Base-by-base conservation (phyloP, 2,888 invertebrate genomes). In the Leucania comma region DNA sequence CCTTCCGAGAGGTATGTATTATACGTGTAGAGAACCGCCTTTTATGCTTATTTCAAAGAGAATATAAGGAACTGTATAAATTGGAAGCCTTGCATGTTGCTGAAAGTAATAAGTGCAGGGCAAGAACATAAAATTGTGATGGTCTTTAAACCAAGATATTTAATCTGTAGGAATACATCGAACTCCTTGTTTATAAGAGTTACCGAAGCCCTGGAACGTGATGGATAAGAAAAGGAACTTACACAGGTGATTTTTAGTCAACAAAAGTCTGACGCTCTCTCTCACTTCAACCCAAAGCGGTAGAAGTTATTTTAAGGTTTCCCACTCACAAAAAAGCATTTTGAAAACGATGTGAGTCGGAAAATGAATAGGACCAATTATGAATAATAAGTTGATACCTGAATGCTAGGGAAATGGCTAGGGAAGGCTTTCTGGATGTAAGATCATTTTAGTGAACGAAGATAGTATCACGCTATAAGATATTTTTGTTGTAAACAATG, bases 1-100 rank as follows among this genome's bases (percentile, higher is more conserved):
- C 91, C 92, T 91, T 90, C 84, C 65, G 65, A 72, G 75, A 81
- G 76, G 82, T 79, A 58, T 42, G 42, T 42, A 42, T 42, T 42
- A 42, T 17, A 59, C 71, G 68, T 72, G 67, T 48, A 42, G 56
- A 60, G 35, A 61, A 64, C 59, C 50, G 17, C 48, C 22, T 51
- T 42, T 62, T 48, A 17, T 42, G 50, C 67, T 50, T 24, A 53
- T 17, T 65, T 60, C 14, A 24, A 60, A 32, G 32, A 48, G 20
- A 65, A 63, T 56, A 22, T 22, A 32, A 22, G 35, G 12, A 57
- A 35, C 20, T 57, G 14, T 14, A 57, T 22, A 12, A 12, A 35
- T 35, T 22, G 8, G 22, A 32, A 4, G 17, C 17, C 17, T 42
- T 42, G 42, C 20, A 17, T 5, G 42, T 17, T 29, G 54, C 29